Evolutionary conservation across 2,888 invertebrate species (phyloP).

Genomic region (Neelides folsomi): DNA sequence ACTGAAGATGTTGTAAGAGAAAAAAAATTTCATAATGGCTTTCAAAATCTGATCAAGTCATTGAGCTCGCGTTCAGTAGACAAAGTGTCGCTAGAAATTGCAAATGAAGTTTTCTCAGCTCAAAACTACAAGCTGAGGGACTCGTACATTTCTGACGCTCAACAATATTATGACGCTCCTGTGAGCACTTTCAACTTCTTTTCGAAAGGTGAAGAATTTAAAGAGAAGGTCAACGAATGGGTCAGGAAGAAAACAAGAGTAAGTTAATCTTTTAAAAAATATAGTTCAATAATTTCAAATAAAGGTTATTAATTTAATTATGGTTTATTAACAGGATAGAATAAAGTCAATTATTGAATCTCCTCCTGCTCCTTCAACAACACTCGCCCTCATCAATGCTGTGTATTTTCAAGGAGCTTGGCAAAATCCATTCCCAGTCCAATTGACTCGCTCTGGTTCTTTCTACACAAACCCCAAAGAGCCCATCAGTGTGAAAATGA

Average conservation of each 20-base stretch:
- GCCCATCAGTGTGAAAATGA: slow-evolving; percentile 45
- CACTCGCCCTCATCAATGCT: slow-evolving; percentile 52
- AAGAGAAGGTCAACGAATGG: slow-evolving; percentile 23
- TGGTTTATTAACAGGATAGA: slow-evolving; percentile 39
- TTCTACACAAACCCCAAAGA: slow-evolving; percentile 39
- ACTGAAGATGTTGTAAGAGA: background rate
- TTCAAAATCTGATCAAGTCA: slow-evolving; percentile 12
- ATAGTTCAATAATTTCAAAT: background rate
- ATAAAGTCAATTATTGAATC: slow-evolving; percentile 47
- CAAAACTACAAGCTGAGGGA: slow-evolving; percentile 11
- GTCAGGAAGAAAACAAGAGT: slow-evolving; percentile 29
- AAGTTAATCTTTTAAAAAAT: slow-evolving; percentile 1
- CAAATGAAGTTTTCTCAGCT: slow-evolving; percentile 25
- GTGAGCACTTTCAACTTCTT: slow-evolving; percentile 20
- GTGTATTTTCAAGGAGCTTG: slow-evolving; percentile 60
- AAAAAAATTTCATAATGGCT: slow-evolving; percentile 17
- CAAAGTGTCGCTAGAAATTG: slow-evolving; percentile 21
- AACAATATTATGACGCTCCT: slow-evolving; percentile 20
- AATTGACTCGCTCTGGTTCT: slow-evolving; percentile 45
- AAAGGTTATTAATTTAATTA: background rate
- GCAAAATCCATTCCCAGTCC: slow-evolving; percentile 49
- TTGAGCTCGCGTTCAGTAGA: slow-evolving; percentile 14
- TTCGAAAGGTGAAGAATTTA: slow-evolving; percentile 18
- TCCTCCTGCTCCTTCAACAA: slow-evolving; percentile 45
- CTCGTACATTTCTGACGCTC: slow-evolving; percentile 11